Evolutionary conservation across 2,888 invertebrate species (phyloP), one percentile per base, ranked within the genome.

Genomic region (Seladonia tumulorum): DNA sequence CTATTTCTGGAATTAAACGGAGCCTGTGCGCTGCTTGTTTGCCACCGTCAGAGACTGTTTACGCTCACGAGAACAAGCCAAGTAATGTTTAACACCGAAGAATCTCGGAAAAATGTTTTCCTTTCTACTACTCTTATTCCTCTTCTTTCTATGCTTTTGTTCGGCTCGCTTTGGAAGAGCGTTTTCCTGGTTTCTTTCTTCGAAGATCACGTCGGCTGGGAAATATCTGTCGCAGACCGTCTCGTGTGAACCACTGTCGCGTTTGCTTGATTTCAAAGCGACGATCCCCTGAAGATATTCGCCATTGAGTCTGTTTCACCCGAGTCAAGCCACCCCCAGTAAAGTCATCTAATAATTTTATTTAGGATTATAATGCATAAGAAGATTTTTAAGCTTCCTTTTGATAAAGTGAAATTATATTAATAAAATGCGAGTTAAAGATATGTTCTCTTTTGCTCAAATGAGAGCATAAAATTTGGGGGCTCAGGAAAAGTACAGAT

Each of bases 21-120:
- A 66, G 66, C 66, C 66, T 68, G 66, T 39, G 66, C 68, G 22
- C 35, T 12, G 68, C 68, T 68, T 68, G 68, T 68, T 68, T 42
- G 29, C 29, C 35, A 35, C 35, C 29, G 18, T 66, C 35, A 18
- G 18, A 29, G 35, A 66, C 29, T 35, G 66, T 35, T 66, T 29
- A 35, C 35, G 66, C 14, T 29, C 14, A 25, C 29, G 16, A 16
- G 63, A 63, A 60, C 60, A 25, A 60, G 29, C 63, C 14, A 25
- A 16, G 66, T 22, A 66, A 35, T 66, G 66, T 29, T 35, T 18
- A 18, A 35, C 66, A 29, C 18, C 35, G 66, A 35, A 29, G 18
- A 35, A 18, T 29, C 66, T 18, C 35, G 18, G 66, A 18, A 29
- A 63, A 63, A 35, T 18, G 35, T 35, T 53, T n/a, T 53, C 10